Conservation (phyloP, 2,113 vertebrate genomes). For the Diadophis punctatus region DNA sequence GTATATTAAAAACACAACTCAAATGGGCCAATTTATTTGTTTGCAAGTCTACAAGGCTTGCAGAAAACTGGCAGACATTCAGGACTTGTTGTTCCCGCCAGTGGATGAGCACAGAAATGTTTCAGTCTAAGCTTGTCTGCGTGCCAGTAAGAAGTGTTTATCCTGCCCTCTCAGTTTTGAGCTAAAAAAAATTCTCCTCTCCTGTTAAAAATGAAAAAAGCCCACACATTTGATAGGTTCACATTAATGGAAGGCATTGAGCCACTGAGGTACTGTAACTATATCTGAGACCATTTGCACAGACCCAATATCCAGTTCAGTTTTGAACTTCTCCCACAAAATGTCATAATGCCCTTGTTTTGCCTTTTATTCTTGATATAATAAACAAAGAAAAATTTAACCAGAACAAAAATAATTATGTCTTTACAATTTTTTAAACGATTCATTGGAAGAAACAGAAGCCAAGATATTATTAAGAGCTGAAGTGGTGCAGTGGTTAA, state of each 20-base stretch:
- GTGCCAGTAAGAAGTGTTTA: background rate
- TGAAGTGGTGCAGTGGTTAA: no score
- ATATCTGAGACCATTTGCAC: background rate
- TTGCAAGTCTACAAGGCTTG: background rate
- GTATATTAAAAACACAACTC: background rate
- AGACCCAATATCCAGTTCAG: background rate
- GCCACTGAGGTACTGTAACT: background rate
- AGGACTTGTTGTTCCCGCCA: background rate
- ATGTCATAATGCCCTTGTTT: background rate
- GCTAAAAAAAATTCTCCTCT: background rate
- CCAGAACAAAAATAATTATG: background rate
- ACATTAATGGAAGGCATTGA: background rate
- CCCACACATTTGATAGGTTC: background rate
- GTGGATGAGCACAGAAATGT: background rate
- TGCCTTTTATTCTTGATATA: background rate
- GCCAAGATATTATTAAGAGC: no score
- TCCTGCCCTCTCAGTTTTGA: background rate
- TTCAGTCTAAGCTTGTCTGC: background rate
- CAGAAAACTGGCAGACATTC: background rate
- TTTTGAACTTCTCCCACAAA: background rate
- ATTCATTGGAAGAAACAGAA: background rate
- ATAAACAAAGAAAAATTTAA: background rate
- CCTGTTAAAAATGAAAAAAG: background rate
- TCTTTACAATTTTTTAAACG: background rate
- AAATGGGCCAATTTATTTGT: background rate